Percentiles rank a stretch among this genome's conserved stretches.
phyloP scores from a whole-genome alignment of 1,140 invertebrate species.

The Oedothorax gibbosus region DNA sequence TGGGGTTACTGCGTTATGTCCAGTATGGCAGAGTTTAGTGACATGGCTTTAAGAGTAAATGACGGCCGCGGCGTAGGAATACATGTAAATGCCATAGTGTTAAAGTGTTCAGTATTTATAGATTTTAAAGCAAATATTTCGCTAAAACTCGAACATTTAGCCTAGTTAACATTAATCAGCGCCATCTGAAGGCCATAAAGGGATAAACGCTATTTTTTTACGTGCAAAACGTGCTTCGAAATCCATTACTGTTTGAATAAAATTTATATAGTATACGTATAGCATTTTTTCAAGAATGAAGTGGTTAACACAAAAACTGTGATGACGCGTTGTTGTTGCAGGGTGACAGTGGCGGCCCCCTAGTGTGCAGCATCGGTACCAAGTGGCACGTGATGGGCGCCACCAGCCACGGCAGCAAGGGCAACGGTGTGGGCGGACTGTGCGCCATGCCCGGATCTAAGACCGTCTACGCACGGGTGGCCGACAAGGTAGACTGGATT shows the following conservation, averaged over 20 bases:
- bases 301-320: not conserved
- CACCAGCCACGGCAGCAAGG: constrained; percentile 30
- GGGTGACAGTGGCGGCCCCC: constrained; percentile 80
- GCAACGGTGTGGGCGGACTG: constrained; percentile 10
- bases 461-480: constrained; percentile 17
- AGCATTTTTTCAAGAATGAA: not conserved
- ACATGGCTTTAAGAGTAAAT: too few relatives aligned
- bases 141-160: too few relatives aligned
- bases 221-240: too few relatives aligned
- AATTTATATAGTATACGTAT: not conserved
- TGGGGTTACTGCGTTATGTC: too few relatives aligned
- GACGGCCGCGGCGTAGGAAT: too few relatives aligned
- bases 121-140: too few relatives aligned
- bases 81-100: too few relatives aligned
- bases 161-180: too few relatives aligned
- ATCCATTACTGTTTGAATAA: not conserved
- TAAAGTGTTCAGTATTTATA: too few relatives aligned
- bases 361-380: constrained; percentile 68
- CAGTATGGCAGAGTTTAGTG: too few relatives aligned
- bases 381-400: constrained; percentile 36
- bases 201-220: too few relatives aligned
- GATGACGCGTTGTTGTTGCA: constrained; percentile 65
- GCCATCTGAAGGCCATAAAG: too few relatives aligned
- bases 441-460: constrained; percentile 24
- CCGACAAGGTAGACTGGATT: constrained; percentile 23